phyloP scores from a whole-genome alignment of 2,797 vertebrate species.

The Dendrocincla fuliginosa region DNA sequence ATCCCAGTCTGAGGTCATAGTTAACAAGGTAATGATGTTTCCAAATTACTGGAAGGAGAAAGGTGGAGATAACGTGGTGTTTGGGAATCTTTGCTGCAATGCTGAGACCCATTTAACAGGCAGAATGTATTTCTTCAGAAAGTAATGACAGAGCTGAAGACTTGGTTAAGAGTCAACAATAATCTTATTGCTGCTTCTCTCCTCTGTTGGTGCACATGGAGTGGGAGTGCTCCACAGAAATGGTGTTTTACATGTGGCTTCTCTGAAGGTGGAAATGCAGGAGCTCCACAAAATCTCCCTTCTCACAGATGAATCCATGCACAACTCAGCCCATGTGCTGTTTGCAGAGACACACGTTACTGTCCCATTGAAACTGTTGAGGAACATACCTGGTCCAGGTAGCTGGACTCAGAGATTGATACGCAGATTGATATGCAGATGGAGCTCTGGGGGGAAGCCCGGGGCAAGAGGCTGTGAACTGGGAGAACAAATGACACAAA shows the following conservation, averaged over 20 bases:
- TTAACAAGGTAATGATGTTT: neutral
- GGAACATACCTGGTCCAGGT: neutral
- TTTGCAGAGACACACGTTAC: slow-evolving; percentile 43
- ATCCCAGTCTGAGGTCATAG: neutral
- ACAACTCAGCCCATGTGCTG: slow-evolving; percentile 29
- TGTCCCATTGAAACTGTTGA: neutral
- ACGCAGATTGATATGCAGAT: neutral
- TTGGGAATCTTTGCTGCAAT: slow-evolving; percentile 36
- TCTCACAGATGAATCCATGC: slow-evolving; percentile 27
- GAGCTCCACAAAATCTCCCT: slow-evolving; percentile 49
- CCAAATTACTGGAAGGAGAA: neutral
- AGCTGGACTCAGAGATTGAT: neutral
- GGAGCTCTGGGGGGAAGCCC: neutral
- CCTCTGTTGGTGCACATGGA: neutral
- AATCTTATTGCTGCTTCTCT: slow-evolving; percentile 28
- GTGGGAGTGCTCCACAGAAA: slow-evolving; percentile 40
- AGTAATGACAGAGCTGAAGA: slow-evolving; percentile 36
- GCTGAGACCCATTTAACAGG: neutral
- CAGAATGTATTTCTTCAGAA: neutral
- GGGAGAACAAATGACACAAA: neutral
- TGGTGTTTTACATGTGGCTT: slow-evolving; percentile 47
- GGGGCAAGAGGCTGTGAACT: neutral
- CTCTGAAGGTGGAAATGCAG: slow-evolving; percentile 27
- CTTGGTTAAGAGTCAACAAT: neutral
- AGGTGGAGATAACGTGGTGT: neutral